These are phyloP conservation scores for Drosophila buzzatii DNA, from an alignment of 2,888 invertebrate species.

Conservation along the genomic window DNA sequence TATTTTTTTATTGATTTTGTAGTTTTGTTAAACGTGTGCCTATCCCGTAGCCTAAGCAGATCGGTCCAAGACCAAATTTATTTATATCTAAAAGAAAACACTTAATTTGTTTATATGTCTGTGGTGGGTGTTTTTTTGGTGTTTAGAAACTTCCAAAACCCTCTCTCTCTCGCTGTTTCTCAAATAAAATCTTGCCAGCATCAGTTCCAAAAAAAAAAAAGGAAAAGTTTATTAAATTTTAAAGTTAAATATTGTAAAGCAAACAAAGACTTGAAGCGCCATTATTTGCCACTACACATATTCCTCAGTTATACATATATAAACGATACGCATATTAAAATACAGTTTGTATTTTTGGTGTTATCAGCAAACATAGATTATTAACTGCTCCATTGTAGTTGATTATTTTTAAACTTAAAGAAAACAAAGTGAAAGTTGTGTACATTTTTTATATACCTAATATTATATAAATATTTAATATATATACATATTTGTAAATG, in stretches of 20 bases:
- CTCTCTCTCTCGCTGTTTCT: slow-evolving; percentile 32
- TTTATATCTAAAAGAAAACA: slow-evolving; percentile 35
- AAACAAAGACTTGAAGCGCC: slow-evolving; percentile 74
- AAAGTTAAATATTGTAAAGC: slow-evolving; percentile 48
- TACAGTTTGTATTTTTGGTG: slow-evolving; percentile 30
- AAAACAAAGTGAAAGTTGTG: slow-evolving; percentile 47
- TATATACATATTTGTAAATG: slow-evolving; percentile 48
- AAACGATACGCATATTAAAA: slow-evolving; percentile 18
- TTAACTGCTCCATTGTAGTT: slow-evolving; percentile 39
- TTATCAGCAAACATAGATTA: slow-evolving; percentile 38
- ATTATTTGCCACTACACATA: slow-evolving; percentile 64
- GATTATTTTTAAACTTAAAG: slow-evolving; percentile 16
- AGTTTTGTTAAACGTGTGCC: slow-evolving; percentile 44
- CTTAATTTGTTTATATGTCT: slow-evolving; percentile 23
- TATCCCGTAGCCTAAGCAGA: slow-evolving; percentile 50
- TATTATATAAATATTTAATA: slow-evolving; percentile 24
- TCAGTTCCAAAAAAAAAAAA: slow-evolving; percentile 32
- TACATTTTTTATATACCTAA: slow-evolving; percentile 58
- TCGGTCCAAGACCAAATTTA: slow-evolving; percentile 66
- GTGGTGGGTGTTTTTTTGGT: slow-evolving; percentile 53
- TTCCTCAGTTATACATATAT: slow-evolving; percentile 51
- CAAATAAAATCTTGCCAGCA: slow-evolving; percentile 72
- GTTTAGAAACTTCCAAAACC: slow-evolving; percentile 41
- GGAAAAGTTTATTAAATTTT: slow-evolving; percentile 11
- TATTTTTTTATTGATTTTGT: slow-evolving; percentile 17